Conservation (phyloP, 2,113 vertebrate species). For the Petaurus breviceps region DNA sequence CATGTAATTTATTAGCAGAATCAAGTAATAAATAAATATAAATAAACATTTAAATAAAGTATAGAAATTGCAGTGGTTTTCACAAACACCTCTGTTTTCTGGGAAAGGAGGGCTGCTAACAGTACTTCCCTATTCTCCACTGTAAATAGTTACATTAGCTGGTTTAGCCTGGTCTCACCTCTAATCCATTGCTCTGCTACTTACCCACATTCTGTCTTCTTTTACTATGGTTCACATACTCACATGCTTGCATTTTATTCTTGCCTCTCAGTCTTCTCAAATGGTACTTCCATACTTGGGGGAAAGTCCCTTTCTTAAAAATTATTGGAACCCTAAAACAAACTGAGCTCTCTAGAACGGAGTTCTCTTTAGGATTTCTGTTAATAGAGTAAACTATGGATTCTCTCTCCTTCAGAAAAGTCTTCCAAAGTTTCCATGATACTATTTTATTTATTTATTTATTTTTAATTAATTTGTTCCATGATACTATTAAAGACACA, state of each 20-base stretch:
- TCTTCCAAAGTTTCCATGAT: background rate
- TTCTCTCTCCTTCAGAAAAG: background rate
- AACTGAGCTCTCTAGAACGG: background rate
- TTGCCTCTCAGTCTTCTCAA: background rate
- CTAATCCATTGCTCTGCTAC: background rate
- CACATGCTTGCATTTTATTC: background rate
- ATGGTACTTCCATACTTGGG: background rate
- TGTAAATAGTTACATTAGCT: background rate
- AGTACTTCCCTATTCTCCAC: background rate
- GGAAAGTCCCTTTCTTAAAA: background rate
- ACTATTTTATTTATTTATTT: too few species aligned
- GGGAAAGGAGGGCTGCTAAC: background rate
- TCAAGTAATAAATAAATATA: background rate
- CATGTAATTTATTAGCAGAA: background rate
- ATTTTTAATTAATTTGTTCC: too few species aligned
- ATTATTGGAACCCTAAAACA: background rate
- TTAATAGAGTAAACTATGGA: background rate
- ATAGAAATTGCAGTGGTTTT: background rate
- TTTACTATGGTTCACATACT: background rate
- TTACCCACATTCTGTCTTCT: background rate
- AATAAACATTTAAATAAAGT: background rate
- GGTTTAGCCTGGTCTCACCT: background rate
- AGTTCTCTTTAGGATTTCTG: background rate
- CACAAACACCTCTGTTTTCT: background rate
- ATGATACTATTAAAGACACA: background rate